Base-by-base conservation (phyloP, 2,113 vertebrate species). In the Saccopteryx leptura region DNA sequence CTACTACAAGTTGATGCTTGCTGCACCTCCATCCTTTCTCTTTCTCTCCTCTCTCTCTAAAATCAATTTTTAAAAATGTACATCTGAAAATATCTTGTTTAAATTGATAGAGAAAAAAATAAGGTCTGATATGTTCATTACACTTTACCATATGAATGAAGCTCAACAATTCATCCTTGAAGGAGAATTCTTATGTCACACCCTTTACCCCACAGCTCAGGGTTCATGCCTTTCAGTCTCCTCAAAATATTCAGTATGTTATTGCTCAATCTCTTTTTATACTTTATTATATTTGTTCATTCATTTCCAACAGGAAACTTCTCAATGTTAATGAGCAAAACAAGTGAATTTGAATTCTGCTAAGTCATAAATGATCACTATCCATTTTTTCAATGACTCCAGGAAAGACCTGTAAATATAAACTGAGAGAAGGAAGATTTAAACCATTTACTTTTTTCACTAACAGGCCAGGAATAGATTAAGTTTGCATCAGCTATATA, bases 161-260 rank as follows among this genome's bases (percentile, higher is more conserved):
- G 6, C 10, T 46, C 17, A 23, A 17, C 9, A 61, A 39, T 66
- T 15, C 54, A 17, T 21, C 6, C 19, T 3, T 58, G 14, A 1
- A 80, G 15, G 7, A n/a, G 2, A 89, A 6, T 7, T 61, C 1
- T 8, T 56, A 17, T 58, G 9, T 79, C 58, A 66, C 18, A 60
- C 15, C 11, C 28, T 72, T 8, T 2, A 0, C 3, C 12, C 19
- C 11, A 56, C 0, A 0, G n/a, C 23, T 9, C 69, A 79, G 13
- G 54, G 7, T 54, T 7, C 11, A 31, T 14, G 12, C 12, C 12
- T 21, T 85, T 52, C 15, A 54, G 1, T 52, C 46, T 58, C 28
- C 15, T 23, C 83, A 68, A 39, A 56, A 12, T 24, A 18, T 68
- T 66, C n/a, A 48, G 1, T 24, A 61, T 88, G 26, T 1, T 23